Evolutionary conservation across 1,140 invertebrate species (phyloP).

Genomic region (Drusus annulatus): DNA sequence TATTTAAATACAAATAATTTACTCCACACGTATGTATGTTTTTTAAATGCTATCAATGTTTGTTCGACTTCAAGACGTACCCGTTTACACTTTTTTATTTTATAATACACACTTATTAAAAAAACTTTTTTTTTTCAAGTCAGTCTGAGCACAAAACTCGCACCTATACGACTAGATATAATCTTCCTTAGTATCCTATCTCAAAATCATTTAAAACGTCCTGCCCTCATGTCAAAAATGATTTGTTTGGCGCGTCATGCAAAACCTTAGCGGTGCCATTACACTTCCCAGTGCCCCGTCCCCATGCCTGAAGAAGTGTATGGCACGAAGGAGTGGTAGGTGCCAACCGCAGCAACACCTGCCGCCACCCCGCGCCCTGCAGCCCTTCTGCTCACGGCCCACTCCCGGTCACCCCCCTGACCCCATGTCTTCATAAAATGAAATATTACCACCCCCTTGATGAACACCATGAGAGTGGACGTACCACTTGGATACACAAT

Average conservation of each 20-base stretch:
- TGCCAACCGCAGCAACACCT: conserved; percentile 15
- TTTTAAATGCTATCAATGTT: no score
- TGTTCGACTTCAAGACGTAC: no score
- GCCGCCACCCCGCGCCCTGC: background rate
- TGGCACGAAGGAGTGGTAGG: background rate
- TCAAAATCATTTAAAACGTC: background rate
- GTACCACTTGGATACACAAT: background rate
- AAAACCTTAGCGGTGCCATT: background rate
- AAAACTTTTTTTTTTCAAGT: no score
- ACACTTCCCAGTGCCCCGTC: background rate
- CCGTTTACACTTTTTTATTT: no score
- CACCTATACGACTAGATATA: no score
- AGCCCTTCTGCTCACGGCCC: background rate
- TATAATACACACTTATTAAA: no score
- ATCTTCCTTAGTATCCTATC: background rate
- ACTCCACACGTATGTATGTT: no score
- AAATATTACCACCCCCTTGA: conserved; percentile 12
- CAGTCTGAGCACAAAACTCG: no score
- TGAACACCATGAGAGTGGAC: background rate
- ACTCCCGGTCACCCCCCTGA: background rate
- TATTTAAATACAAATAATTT: no score
- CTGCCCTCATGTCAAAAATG: background rate
- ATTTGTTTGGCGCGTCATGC: conserved; percentile 5
- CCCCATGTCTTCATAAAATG: conserved; percentile 9
- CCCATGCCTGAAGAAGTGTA: background rate